A percentile compares a stretch with the other conserved stretches of the same genome.
Evolutionary conservation across 2,113 vertebrate species (phyloP).

Genomic region (Coptodon bakossiorum): DNA sequence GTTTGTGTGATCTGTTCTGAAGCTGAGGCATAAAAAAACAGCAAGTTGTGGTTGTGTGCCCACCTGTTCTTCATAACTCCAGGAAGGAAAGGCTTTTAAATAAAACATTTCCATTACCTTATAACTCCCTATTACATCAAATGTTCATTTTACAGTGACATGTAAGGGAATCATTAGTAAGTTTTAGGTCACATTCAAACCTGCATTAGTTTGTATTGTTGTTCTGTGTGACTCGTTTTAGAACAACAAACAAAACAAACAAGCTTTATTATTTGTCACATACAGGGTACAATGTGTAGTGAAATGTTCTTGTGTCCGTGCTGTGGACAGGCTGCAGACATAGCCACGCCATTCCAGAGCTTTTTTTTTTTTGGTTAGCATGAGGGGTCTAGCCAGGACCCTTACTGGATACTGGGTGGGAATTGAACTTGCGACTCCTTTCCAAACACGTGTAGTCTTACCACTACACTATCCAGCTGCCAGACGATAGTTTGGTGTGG

Average conservation of each 20-base stretch:
- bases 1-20: not conserved
- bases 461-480: not conserved
- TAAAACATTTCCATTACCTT: not conserved
- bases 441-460: not conserved
- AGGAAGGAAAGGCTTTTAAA: not conserved
- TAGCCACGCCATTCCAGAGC: not conserved
- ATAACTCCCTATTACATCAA: not conserved
- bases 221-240: not conserved
- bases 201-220: not conserved
- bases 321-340: not conserved
- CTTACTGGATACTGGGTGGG: not conserved
- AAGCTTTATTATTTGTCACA: not conserved
- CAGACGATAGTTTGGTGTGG: not conserved
- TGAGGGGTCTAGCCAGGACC: not conserved
- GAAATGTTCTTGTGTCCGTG: not conserved
- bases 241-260: not conserved
- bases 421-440: not conserved
- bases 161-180: not conserved
- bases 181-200: not conserved
- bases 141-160: not conserved
- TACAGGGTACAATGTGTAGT: not conserved
- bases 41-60: not conserved
- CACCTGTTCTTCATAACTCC: not conserved
- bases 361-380: not conserved
- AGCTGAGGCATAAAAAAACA: not conserved